A percentile compares a stretch with the other conserved stretches of the same genome.
Evolutionary conservation across 1,140 invertebrate genomes (phyloP).

Genomic region (Aphelenchoides fujianensis): DNA sequence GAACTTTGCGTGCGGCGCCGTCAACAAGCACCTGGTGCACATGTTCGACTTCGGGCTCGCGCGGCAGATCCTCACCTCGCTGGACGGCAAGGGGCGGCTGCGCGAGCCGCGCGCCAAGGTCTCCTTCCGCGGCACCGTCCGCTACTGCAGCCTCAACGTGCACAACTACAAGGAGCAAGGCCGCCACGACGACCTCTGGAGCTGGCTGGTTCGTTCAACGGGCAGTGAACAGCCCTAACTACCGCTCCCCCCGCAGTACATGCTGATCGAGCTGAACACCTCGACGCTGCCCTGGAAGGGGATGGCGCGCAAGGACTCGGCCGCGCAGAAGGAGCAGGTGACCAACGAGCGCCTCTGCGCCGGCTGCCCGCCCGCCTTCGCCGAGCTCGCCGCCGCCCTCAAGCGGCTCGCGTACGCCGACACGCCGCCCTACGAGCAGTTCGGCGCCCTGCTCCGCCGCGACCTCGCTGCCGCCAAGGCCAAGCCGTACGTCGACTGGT

Average conservation of each 20-base stretch:
- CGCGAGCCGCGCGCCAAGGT: slow-evolving; percentile 49
- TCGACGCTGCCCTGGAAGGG: slow-evolving; percentile 84
- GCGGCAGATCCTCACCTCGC: slow-evolving; percentile 45
- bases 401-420: slow-evolving; percentile 47
- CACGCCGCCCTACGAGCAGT: slow-evolving; percentile 38
- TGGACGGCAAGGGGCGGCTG: slow-evolving; percentile 35
- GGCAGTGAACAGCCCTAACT: background rate
- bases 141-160: slow-evolving; percentile 73
- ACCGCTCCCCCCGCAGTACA: slow-evolving; percentile 22
- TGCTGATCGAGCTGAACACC: slow-evolving; percentile 16
- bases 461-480: slow-evolving; percentile 35
- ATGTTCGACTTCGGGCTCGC: slow-evolving; percentile 57
- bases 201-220: background rate
- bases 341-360: slow-evolving; percentile 33
- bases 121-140: slow-evolving; percentile 79
- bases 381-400: slow-evolving; percentile 31
- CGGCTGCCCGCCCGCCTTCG: slow-evolving; percentile 41
- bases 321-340: slow-evolving; percentile 36
- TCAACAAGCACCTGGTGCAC: slow-evolving; percentile 32
- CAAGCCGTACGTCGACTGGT: slow-evolving; percentile 25
- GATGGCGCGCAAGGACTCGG: slow-evolving; percentile 37
- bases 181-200: slow-evolving; percentile 38
- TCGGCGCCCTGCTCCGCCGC: slow-evolving; percentile 32
- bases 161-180: slow-evolving; percentile 40
- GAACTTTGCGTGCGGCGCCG: slow-evolving; percentile 48